Evolutionary conservation across 2,888 invertebrate species (phyloP).

Genomic region (Thecocarcelia acutangulata): DNA sequence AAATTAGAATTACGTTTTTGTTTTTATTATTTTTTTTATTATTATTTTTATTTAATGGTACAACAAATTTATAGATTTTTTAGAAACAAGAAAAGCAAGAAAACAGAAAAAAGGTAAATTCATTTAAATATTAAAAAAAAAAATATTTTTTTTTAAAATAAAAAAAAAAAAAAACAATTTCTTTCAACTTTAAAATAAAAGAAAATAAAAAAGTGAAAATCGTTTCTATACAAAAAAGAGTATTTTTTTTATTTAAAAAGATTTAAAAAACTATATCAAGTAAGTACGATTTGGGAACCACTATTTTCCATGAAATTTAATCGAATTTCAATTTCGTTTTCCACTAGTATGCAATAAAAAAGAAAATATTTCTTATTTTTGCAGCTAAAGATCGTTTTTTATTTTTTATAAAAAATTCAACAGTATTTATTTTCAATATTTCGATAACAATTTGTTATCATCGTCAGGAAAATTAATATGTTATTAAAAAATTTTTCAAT

Average conservation of each 20-base stretch:
- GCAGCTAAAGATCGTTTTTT: too few species aligned
- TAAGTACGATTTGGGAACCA: neutral
- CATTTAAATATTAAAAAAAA: conserved; percentile 67
- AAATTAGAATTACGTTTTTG: conserved; percentile 38
- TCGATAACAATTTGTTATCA: too few species aligned
- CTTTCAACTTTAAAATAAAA: conserved; percentile 70
- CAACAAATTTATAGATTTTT: conserved; percentile 48
- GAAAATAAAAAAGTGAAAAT: conserved; percentile 65
- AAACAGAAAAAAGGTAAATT: conserved; percentile 76
- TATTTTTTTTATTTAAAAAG: conserved; percentile 17
- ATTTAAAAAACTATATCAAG: neutral
- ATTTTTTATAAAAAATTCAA: too few species aligned
- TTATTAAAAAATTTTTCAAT: too few species aligned
- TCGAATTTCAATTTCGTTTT: too few species aligned
- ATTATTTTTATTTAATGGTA: conserved; percentile 63
- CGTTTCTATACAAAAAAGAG: conserved; percentile 52
- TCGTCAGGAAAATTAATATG: too few species aligned
- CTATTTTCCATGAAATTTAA: too few species aligned
- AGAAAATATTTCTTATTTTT: too few species aligned
- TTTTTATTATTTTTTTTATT: conserved; percentile 14
- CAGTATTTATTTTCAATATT: too few species aligned
- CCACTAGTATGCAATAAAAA: too few species aligned
- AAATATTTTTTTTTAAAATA: conserved; percentile 61
- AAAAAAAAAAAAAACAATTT: conserved; percentile 61
- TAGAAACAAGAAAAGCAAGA: conserved; percentile 70